A percentile compares a stretch with the other conserved stretches of the same genome.
phyloP scores from a whole-genome alignment of 1,140 invertebrate genomes.

The Agraylea sexmaculata region DNA sequence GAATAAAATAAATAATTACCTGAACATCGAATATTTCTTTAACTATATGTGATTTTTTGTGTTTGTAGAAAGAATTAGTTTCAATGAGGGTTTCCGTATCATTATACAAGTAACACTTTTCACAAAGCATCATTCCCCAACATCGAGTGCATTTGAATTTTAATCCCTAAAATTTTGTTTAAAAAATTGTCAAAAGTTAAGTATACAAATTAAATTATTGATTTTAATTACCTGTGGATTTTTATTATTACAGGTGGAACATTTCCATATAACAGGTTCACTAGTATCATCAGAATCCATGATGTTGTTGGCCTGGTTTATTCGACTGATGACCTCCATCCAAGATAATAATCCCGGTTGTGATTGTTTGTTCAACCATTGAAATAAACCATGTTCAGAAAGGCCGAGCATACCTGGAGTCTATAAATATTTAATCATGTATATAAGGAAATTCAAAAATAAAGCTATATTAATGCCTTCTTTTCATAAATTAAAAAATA shows the following conservation, averaged over 20 bases:
- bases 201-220: constrained; percentile 3
- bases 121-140: constrained; percentile 32
- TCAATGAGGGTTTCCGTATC: constrained; percentile 27
- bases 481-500: background rate
- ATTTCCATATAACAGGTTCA: constrained; percentile 12
- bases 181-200: background rate
- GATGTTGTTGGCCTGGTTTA: background rate
- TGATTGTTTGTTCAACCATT: constrained; percentile 13
- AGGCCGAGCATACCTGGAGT: constrained; percentile 21
- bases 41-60: constrained; percentile 37
- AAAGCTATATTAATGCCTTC: no score
- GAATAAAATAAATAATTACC: constrained; percentile 21
- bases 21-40: constrained; percentile 35
- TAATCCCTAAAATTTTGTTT: constrained; percentile 29
- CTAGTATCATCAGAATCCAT: no score
- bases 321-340: constrained; percentile 14
- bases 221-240: constrained; percentile 13
- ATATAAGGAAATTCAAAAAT: no score
- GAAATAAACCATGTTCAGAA: constrained; percentile 16
- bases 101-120: constrained; percentile 35
- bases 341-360: constrained; percentile 12
- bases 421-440: constrained; percentile 7
- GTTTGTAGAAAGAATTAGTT: constrained; percentile 21
- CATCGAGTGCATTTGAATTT: constrained; percentile 38
- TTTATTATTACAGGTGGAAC: constrained; percentile 12